Conservation (phyloP, 2,888 invertebrate species). For the Erannis defoliaria region DNA sequence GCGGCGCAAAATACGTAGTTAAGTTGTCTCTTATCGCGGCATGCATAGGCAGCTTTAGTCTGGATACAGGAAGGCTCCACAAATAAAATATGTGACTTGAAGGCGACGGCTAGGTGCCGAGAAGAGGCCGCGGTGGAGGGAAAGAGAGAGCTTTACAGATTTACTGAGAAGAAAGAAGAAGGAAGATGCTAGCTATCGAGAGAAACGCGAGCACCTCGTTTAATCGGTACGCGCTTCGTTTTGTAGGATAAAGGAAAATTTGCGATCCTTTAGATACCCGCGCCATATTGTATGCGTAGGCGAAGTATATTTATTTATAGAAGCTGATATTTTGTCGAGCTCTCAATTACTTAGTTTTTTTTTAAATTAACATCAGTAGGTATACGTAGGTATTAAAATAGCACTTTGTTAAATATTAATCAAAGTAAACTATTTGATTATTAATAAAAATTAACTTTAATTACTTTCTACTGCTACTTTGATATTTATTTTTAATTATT, state of each 20-base stretch:
- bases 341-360: conserved; percentile 10
- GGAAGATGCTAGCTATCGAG: conserved; percentile 77
- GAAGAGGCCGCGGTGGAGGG: conserved; percentile 78
- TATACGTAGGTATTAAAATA: too few relatives aligned
- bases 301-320: conserved; percentile 26
- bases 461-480: too few relatives aligned
- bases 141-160: conserved; percentile 58
- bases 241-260: conserved; percentile 81
- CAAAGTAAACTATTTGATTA: too few relatives aligned
- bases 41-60: conserved; percentile 76
- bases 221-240: conserved; percentile 85
- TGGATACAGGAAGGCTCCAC: conserved; percentile 84
- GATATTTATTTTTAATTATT: too few relatives aligned
- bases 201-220: conserved; percentile 86
- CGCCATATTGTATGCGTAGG: conserved; percentile 52
- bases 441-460: too few relatives aligned
- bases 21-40: conserved; percentile 56
- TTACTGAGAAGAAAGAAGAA: conserved; percentile 58
- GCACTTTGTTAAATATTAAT: background rate
- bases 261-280: conserved; percentile 69
- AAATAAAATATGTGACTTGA: conserved; percentile 86
- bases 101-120: conserved; percentile 84
- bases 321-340: conserved; percentile 13
- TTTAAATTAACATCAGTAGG: too few relatives aligned
- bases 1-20: conserved; percentile 44